These are phyloP conservation scores for Coluber constrictor DNA, from an alignment of 2,797 vertebrate species.

Conservation along the genomic window DNA sequence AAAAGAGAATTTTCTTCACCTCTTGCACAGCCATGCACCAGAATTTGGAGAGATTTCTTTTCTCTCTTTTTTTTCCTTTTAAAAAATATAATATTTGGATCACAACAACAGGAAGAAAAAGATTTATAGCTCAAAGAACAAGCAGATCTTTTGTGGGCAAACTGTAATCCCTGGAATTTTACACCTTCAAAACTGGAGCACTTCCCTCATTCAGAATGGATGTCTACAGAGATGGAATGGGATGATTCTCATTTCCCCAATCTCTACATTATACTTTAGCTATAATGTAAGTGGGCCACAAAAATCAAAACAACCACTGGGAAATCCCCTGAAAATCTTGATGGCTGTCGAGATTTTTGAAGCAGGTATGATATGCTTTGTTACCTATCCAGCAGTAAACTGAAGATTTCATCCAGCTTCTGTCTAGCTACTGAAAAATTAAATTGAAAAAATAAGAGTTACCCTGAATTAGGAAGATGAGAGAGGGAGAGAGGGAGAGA, in stretches of 20 bases:
- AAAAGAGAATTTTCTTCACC: conserved; percentile 48
- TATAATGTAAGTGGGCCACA: background rate
- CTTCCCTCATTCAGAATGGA: background rate
- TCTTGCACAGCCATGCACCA: conserved; percentile 19
- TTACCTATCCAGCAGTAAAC: conserved; percentile 5
- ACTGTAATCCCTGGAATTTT: background rate
- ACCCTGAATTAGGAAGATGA: background rate
- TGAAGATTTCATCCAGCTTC: background rate
- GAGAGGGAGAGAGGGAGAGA: background rate
- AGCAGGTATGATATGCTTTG: background rate
- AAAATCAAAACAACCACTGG: background rate
- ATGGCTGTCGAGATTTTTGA: background rate
- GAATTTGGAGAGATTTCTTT: background rate
- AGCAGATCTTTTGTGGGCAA: background rate
- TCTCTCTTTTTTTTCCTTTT: background rate
- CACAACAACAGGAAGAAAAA: background rate
- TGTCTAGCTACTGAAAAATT: background rate
- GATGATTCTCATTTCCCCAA: background rate
- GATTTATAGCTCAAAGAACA: background rate
- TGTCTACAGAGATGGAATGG: background rate
- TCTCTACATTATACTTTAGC: background rate
- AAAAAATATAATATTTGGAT: conserved; percentile 7
- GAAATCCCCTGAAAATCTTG: background rate
- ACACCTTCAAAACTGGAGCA: background rate
- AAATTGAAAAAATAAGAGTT: background rate